Evolutionary conservation across 2,113 vertebrate genomes (phyloP), one percentile per base, ranked within the genome.

Genomic region (Salvator merianae): DNA sequence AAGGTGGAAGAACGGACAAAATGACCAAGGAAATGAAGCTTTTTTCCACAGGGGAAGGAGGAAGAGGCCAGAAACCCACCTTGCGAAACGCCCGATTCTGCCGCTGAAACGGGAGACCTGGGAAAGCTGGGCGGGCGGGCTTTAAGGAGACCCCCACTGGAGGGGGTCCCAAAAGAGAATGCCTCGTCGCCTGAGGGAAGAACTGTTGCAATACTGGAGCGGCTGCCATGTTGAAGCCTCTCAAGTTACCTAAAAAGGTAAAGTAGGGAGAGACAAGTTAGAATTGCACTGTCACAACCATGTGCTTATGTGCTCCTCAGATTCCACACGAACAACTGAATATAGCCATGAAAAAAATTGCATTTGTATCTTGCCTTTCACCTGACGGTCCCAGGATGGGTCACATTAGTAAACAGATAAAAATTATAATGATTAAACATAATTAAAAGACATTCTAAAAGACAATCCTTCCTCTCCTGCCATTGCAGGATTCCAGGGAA

Each of bases 91-190:
- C 96, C 84, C 97, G 96, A 68, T 94, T 91, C 84, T 97, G 98
- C 47, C 96, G 97, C 89, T 97, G 97, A 91, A 95, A 97, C 6
- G 94, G 93, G 20, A 98, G 95, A n/a, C 90, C 94, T 74, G 97
- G 97, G 88, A 95, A 98, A 70, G 94, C 96, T 96, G 97, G 92
- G 12, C 97, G 96, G 28, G 97, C 88, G 0, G 97, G 95, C 87
- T 98, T 98, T n/a, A 99, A 95, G 85, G 97, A 95, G 88, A 99
- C 97, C 26, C 98, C 97, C 77, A 99, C 96, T 18, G 99, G 99
- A 83, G 98, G 97, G 0, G 98, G 98, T 2, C 99, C 99, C 30
- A 99, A 97, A 75, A 99, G 96, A 76, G 99, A 99, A 32, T 98
- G 97, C 86, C 97, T 95, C 5, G 97, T 93, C 36, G 97, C 97